Evolutionary conservation across 2,888 invertebrate species (phyloP), one percentile per base, ranked within the genome.

Genomic region (Eubasilissa splendida): DNA sequence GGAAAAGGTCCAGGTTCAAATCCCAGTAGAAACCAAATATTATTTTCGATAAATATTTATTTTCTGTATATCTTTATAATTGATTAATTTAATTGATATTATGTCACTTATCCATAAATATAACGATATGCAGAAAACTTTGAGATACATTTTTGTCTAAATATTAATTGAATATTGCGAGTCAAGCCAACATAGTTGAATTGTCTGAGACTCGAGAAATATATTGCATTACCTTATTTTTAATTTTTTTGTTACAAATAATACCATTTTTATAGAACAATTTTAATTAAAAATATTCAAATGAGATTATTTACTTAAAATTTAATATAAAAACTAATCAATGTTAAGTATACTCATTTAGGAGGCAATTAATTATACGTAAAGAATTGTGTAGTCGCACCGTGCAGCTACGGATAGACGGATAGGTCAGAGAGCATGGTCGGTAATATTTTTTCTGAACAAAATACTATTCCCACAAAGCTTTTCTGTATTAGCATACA

Each of bases 401-500:
- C 68, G 14, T 12, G 54, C 12, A 54, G 12, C 8, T n/a, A 3
- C 58, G 58, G 58, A n/a, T n/a, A 4, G 58, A 11, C 3, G 68
- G 8, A 22, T 9, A 71, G 71, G 71, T 71, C 71, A 54, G 54
- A 71, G 71, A 71, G 71, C 54, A 31, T n/a, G 54, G 71, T 71
- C 71, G 71, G 71, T 54, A 22, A 54, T 71, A 71, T 53, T 54
- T 53, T 54, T 52, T 68, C 68, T n/a, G 50, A 22, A 54, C 33
- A 53, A 71, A 71, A 53, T 14, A n/a, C 22, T 73, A 78, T 78
- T 80, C 80, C 77, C 80, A 80, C 73, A 63, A 66, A 71, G 77
- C 56, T 80, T 56, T 76, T 59, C 14, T 56, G 81, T 14, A 78
- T 81, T 81, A 74, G 80, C 74, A 80, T 80, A 77, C 75, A 75